Evolutionary conservation across 1,140 invertebrate genomes (phyloP), one percentile per base, ranked within the genome.

Genomic region (Phenacoccus solenopsis): DNA sequence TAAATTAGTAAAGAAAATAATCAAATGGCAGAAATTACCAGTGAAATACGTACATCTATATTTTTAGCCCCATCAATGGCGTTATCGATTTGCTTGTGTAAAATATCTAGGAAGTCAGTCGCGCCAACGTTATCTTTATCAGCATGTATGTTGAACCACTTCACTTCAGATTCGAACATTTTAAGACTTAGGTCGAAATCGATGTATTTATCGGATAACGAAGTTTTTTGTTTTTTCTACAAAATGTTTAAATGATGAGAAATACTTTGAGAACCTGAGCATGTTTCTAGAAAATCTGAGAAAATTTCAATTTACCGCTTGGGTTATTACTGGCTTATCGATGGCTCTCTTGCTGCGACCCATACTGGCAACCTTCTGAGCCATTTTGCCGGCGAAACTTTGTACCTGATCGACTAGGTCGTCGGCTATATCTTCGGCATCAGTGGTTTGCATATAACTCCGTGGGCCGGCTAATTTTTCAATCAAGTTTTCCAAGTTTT

Each of bases 391-490:
- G 25, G 59, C 59, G 9, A 64, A 27, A 64, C 25, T 64, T 64
- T 64, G 21, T 1, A 27, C 59, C 21, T 25, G 21, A 25, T 64
- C 59, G 12, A 27, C 21, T 10, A 64, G 12, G 25, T 64, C 59
- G 25, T 64, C 59, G 16, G 59, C 59, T 10, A 64, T 64, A 27
- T 64, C 59, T 59, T 83, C 76, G 0, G 82, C 72, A 20, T 82
- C 78, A 13, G 82, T 73, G 0, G 77, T 79, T 27, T 81, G 83
- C 0, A 90, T 75, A 30, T 86, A 78, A 1, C 91, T 89, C 71
- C 87, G 85, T 0, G 90, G 90, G n/a, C 92, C 93, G 28, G 96
- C 83, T 76, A 91, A 89, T 61, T 88, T 86, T 79, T 96, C 94
- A 7, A 95, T 76, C 0, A 94, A 75, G 64, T 84, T 82, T 73